Base-by-base conservation (phyloP, 2,888 invertebrate genomes). In the Drosophila suboccidentalis region DNA sequence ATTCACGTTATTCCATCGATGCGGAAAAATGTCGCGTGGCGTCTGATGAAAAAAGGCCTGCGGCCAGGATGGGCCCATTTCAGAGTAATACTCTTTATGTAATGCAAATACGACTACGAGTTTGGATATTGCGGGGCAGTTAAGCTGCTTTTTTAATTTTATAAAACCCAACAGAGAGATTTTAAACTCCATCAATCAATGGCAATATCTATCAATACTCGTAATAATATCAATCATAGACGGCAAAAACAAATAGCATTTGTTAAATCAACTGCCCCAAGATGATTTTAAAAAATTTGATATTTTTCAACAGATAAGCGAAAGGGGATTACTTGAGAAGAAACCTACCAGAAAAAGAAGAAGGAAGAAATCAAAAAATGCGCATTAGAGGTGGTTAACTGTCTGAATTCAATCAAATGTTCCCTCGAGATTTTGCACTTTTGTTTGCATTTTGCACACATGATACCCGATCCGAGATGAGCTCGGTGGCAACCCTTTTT, bases 371-470 rank as follows among this genome's bases (percentile, higher is more conserved):
- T 47, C 51, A 57, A 82, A 41, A 90, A 88, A 75, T 81, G 89
- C 87, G 89, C 84, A 89, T 88, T 90, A 63, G 51, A 64, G 49
- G 59, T 65, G 73, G 73, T 86, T 73, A 88, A 86, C 83, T 82
- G 77, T 80, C 83, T 75, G 77, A 89, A 90, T 87, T 90, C 90
- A 87, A 87, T 90, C 87, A 90, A 89, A 90, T 79, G 81, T 84
- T 81, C 87, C 87, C 90, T 53, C 55, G 87, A 83, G 87, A 79
- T 58, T 90, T 88, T 71, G 73, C 75, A 88, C 71, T 83, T 77
- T 78, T 82, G 87, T 86, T 88, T 80, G 67, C 84, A 70, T 69
- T 72, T 50, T 71, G 57, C 62, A 79, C 88, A 88, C 82, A 88
- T 84, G 79, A 85, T 85, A 85, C 73, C 75, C 53, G 64, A 68